Percentiles rank a stretch among this genome's conserved stretches.
phyloP scores from a whole-genome alignment of 2,797 vertebrate genomes.

The Antrozous pallidus region DNA sequence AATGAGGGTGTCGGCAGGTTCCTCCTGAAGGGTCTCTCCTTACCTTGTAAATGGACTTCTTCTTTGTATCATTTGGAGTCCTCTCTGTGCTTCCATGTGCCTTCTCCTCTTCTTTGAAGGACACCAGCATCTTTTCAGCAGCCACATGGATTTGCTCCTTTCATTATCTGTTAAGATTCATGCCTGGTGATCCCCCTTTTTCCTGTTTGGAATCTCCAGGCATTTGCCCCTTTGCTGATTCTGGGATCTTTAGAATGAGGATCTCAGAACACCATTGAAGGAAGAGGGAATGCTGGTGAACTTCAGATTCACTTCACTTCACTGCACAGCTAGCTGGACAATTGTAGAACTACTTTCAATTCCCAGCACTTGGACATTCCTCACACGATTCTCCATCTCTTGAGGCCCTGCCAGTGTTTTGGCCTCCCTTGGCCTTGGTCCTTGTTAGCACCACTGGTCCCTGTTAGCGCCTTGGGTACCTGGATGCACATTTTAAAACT shows the following conservation, averaged over 20 bases:
- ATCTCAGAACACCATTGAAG: not conserved
- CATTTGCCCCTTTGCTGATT: not conserved
- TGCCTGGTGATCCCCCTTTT: not conserved
- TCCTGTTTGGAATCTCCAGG: not conserved
- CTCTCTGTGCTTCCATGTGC: not conserved
- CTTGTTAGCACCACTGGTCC: not conserved
- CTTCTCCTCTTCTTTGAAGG: not conserved
- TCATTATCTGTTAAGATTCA: not conserved
- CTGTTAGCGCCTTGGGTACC: not conserved
- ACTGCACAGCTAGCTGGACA: not conserved
- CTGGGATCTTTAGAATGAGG: not conserved
- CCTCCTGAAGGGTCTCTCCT: not conserved
- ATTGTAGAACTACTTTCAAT: not conserved
- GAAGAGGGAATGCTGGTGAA: not conserved
- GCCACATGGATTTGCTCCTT: not conserved
- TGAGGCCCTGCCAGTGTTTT: conserved; percentile 89
- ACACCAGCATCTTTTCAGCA: not conserved
- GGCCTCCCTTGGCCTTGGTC: conserved; percentile 91
- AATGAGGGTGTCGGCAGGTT: not conserved
- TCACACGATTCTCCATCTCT: conserved; percentile 92
- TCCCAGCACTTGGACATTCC: not conserved
- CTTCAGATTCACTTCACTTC: not conserved
- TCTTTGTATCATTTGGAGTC: not conserved
- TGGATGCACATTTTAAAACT: not conserved
- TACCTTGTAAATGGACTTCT: not conserved